Evolutionary conservation across 2,797 vertebrate genomes (phyloP).

Genomic region (Channallabes apus): DNA sequence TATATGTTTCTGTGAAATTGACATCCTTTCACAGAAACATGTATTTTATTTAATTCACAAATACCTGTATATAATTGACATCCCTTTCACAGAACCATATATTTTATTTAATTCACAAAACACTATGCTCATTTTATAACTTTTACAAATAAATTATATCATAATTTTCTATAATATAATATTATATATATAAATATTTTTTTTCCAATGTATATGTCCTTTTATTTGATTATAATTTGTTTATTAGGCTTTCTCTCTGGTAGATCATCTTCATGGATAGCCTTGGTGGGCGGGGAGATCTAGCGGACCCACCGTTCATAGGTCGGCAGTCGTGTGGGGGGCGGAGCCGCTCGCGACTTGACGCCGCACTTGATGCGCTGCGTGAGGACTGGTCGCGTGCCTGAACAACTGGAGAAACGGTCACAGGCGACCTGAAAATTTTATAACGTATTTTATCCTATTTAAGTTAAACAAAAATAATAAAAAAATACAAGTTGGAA

Average conservation of each 20-base stretch:
- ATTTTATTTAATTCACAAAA: too few relatives aligned
- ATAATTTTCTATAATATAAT: too few relatives aligned
- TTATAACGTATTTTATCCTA: background rate
- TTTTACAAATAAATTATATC: too few relatives aligned
- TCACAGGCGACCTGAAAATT: background rate
- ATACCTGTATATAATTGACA: too few relatives aligned
- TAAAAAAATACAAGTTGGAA: background rate
- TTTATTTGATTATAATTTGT: background rate
- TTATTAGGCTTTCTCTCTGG: too few relatives aligned
- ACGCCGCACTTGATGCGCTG: background rate
- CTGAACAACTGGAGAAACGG: background rate
- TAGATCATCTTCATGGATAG: background rate
- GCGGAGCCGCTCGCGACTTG: slow-evolving; percentile 32
- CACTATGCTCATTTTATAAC: too few relatives aligned
- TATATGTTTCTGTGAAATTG: background rate
- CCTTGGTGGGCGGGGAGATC: background rate
- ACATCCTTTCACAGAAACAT: too few relatives aligned
- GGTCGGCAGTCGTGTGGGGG: slow-evolving; percentile 35
- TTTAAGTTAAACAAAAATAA: background rate
- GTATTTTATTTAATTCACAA: too few relatives aligned
- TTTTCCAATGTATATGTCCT: too few relatives aligned
- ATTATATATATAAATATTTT: too few relatives aligned
- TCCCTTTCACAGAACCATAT: too few relatives aligned
- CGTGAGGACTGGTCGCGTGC: background rate
- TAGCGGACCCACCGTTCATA: slow-evolving; percentile 39